Conservation (phyloP, 2,888 invertebrate species). For the Eucera pruinosa region DNA sequence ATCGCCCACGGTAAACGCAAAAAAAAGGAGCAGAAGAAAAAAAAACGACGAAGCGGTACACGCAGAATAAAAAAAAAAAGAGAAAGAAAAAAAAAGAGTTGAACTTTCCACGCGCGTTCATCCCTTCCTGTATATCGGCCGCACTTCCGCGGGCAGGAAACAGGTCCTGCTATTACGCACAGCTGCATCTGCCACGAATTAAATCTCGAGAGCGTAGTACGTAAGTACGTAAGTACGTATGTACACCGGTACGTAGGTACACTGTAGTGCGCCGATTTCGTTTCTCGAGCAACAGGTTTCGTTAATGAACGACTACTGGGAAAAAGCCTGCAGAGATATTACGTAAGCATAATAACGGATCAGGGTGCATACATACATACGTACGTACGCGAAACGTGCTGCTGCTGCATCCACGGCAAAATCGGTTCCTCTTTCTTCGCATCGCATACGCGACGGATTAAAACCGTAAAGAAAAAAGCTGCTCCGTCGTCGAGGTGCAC, state of each 20-base stretch:
- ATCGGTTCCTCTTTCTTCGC: neutral
- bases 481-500: neutral
- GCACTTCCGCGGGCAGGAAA: slow-evolving; percentile 68
- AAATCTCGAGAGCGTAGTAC: slow-evolving; percentile 48
- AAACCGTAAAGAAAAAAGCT: slow-evolving; percentile 12
- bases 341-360: slow-evolving; percentile 61
- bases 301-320: slow-evolving; percentile 61
- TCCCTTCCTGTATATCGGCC: slow-evolving; percentile 62
- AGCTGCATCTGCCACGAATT: slow-evolving; percentile 64
- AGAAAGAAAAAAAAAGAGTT: neutral
- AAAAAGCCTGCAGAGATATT: slow-evolving; percentile 34
- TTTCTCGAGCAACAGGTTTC: slow-evolving; percentile 62
- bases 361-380: no score
- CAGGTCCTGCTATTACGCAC: slow-evolving; percentile 53
- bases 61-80: neutral
- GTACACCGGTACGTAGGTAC: neutral
- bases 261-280: slow-evolving; percentile 32
- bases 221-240: no score
- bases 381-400: slow-evolving; percentile 5
- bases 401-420: neutral
- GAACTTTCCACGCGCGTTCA: slow-evolving; percentile 50
- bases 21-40: neutral
- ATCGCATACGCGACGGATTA: slow-evolving; percentile 8
- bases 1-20: neutral
- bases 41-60: neutral